Conservation (phyloP, 2,888 invertebrate species). For the Leucophenga maculata region DNA sequence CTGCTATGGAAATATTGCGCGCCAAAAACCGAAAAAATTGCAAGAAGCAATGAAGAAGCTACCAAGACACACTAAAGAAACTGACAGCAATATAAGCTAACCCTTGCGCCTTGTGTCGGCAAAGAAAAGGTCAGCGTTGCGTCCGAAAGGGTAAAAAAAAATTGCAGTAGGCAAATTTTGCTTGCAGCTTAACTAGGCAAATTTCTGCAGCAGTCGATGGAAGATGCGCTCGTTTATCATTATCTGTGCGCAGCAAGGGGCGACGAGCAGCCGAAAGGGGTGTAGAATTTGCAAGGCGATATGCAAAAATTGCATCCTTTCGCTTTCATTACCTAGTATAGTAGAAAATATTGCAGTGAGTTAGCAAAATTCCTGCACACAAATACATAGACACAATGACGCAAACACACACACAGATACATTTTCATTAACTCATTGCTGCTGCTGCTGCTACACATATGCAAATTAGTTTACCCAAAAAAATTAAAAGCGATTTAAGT, state of each 20-base stretch:
- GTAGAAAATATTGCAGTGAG: conserved; percentile 33
- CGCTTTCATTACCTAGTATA: conserved; percentile 56
- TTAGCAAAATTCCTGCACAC: conserved; percentile 59
- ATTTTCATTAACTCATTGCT: no score
- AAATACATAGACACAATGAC: conserved; percentile 35
- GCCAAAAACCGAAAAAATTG: conserved; percentile 51
- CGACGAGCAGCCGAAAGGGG: not conserved
- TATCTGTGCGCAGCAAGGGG: conserved; percentile 1
- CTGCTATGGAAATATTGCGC: conserved; percentile 51
- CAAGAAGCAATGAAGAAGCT: conserved; percentile 49
- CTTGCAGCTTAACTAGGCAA: not conserved
- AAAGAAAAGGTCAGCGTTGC: not conserved
- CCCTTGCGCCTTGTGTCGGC: conserved; percentile 24
- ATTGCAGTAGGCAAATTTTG: conserved; percentile 23
- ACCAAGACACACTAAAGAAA: conserved; percentile 36
- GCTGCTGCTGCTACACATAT: conserved; percentile 51
- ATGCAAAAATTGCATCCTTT: conserved; percentile 47
- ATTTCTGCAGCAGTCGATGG: not conserved
- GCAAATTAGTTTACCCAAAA: conserved; percentile 55
- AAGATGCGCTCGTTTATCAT: conserved; percentile 29
- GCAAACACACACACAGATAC: conserved; percentile 22
- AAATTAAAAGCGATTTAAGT: conserved; percentile 22
- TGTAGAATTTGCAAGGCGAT: not conserved
- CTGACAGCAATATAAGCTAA: not conserved
- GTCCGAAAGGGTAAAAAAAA: conserved; percentile 1